phyloP scores from a whole-genome alignment of 2,113 vertebrate genomes.

The Tinamus guttatus region DNA sequence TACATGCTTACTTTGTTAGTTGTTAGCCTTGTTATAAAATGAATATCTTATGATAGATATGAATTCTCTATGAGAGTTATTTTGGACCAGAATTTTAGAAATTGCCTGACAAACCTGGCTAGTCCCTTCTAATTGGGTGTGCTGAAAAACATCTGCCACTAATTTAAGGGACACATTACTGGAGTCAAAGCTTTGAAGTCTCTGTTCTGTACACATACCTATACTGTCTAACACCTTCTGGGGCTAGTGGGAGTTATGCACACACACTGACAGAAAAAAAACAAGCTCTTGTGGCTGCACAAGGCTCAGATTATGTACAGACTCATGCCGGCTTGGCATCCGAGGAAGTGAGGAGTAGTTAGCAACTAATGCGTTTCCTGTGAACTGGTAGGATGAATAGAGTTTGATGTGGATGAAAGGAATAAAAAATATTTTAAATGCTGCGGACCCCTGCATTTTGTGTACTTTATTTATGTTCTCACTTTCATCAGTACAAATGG shows the following conservation, averaged over 20 bases:
- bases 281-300: conserved; percentile 42
- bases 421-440: conserved; percentile 18
- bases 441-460: neutral
- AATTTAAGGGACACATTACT: neutral
- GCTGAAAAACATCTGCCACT: conserved; percentile 30
- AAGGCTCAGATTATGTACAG: conserved; percentile 49
- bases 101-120: neutral
- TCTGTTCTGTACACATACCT: neutral
- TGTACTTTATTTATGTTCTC: conserved; percentile 16
- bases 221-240: conserved; percentile 40
- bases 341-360: conserved; percentile 28
- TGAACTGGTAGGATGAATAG: conserved; percentile 7
- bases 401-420: conserved; percentile 54
- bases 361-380: conserved; percentile 63
- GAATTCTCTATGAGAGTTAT: neutral
- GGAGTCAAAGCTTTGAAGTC: conserved; percentile 35
- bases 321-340: conserved; percentile 30
- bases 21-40: neutral
- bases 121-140: neutral
- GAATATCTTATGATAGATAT: neutral
- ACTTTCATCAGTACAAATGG: neutral
- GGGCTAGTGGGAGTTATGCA: conserved; percentile 46
- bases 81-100: neutral
- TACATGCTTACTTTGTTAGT: neutral
- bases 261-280: conserved; percentile 37